Percentiles rank a stretch among this genome's conserved stretches.
Evolutionary conservation across 2,113 vertebrate genomes (phyloP).

Genomic region (Chloropsis hardwickii): DNA sequence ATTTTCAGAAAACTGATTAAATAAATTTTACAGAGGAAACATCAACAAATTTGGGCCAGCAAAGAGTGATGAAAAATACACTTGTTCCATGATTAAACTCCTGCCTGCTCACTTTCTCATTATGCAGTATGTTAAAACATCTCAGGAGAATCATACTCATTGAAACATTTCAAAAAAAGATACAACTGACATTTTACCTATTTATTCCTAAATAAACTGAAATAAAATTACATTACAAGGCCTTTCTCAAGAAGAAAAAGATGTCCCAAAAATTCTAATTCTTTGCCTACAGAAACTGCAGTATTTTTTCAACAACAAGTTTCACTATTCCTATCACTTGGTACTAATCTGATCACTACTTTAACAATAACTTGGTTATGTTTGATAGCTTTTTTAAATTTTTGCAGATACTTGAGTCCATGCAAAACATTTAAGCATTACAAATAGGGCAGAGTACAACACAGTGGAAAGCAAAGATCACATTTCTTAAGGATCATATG

Average conservation of each 20-base stretch:
- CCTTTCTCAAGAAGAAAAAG: neutral
- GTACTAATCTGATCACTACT: neutral
- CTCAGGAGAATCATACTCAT: neutral
- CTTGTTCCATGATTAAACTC: neutral
- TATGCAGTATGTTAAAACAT: neutral
- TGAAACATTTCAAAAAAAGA: neutral
- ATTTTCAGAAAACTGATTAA: neutral
- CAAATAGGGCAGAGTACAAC: neutral
- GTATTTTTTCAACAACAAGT: neutral
- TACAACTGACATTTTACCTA: neutral
- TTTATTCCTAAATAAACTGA: neutral
- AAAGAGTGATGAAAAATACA: neutral
- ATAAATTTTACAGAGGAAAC: neutral
- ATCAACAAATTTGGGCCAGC: neutral
- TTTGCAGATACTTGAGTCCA: neutral
- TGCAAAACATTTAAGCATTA: neutral
- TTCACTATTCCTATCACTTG: neutral
- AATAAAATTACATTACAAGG: neutral
- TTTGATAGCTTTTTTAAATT: neutral
- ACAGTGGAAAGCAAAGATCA: neutral
- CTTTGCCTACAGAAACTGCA: neutral
- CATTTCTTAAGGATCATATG: neutral
- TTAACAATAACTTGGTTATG: neutral
- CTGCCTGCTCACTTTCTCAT: neutral
- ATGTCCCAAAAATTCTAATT: neutral